These are phyloP conservation scores for Pollimyrus isidori DNA, from an alignment of 2,113 vertebrate genomes.

Conservation along the genomic window DNA sequence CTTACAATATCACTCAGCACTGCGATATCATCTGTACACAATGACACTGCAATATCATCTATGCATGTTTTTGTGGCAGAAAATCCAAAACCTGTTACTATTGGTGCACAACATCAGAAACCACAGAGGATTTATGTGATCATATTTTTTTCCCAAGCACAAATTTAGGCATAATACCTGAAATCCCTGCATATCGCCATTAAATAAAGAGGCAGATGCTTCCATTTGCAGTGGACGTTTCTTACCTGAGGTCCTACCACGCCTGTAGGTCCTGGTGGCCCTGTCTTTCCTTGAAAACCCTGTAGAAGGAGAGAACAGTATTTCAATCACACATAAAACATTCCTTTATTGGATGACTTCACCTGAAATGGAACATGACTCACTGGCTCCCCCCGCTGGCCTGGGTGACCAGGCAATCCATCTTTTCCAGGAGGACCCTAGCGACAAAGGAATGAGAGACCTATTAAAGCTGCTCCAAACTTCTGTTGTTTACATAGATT, in stretches of 20 bases:
- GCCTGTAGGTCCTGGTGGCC: conserved; percentile 73
- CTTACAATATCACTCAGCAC: not conserved
- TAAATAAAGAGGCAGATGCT: not conserved
- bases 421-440: conserved; percentile 81
- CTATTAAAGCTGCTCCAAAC: not conserved
- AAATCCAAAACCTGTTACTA: not conserved
- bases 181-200: not conserved
- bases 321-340: not conserved
- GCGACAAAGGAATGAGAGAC: not conserved
- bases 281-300: conserved; percentile 76
- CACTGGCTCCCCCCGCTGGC: conserved; percentile 83
- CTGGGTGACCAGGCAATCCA: conserved; percentile 77
- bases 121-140: not conserved
- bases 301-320: conserved; percentile 39
- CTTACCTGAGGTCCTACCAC: conserved; percentile 86
- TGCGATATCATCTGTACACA: not conserved
- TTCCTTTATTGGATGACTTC: not conserved
- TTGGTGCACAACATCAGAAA: not conserved
- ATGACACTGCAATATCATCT: not conserved
- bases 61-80: not conserved
- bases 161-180: not conserved
- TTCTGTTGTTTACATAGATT: not conserved
- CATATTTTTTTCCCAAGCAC: not conserved
- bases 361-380: conserved; percentile 34
- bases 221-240: not conserved